Conservation (phyloP, 1,140 invertebrate genomes). For the Eupeodes corollae region DNA sequence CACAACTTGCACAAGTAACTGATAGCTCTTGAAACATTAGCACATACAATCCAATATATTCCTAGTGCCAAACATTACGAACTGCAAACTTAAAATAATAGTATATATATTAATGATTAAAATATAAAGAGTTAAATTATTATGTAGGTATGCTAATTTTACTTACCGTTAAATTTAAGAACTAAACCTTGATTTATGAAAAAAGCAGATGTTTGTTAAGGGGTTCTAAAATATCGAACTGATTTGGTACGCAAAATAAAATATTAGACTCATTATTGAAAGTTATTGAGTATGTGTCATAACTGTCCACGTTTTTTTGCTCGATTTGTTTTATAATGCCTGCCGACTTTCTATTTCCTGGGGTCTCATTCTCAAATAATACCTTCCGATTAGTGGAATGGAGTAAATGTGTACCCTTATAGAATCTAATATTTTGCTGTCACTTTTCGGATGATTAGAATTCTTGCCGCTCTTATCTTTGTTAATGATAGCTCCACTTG, state of each 20-base stretch:
- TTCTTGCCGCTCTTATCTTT: not conserved
- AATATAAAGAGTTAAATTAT: no score
- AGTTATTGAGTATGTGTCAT: conserved; percentile 13
- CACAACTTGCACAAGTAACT: no score
- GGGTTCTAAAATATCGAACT: conserved; percentile 27
- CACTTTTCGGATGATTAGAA: not conserved
- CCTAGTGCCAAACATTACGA: no score
- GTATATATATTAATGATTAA: no score
- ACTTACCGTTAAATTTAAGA: conserved; percentile 24
- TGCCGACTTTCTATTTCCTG: conserved; percentile 19
- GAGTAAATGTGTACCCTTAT: conserved; percentile 11
- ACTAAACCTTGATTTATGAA: conserved; percentile 30
- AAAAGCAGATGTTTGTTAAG: conserved; percentile 30
- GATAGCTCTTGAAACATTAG: no score
- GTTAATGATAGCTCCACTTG: not conserved
- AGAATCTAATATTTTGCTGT: conserved; percentile 9
- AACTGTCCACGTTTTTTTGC: conserved; percentile 7
- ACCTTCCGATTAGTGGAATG: conserved; percentile 14
- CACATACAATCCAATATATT: no score
- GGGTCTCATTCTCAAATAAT: conserved; percentile 17
- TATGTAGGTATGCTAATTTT: no score
- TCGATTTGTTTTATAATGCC: conserved; percentile 11
- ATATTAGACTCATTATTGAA: conserved; percentile 32
- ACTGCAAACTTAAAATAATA: no score
- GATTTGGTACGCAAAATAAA: conserved; percentile 30